Base-by-base conservation (phyloP, 1,140 invertebrate genomes). In the Lasaia peninsularis region DNA sequence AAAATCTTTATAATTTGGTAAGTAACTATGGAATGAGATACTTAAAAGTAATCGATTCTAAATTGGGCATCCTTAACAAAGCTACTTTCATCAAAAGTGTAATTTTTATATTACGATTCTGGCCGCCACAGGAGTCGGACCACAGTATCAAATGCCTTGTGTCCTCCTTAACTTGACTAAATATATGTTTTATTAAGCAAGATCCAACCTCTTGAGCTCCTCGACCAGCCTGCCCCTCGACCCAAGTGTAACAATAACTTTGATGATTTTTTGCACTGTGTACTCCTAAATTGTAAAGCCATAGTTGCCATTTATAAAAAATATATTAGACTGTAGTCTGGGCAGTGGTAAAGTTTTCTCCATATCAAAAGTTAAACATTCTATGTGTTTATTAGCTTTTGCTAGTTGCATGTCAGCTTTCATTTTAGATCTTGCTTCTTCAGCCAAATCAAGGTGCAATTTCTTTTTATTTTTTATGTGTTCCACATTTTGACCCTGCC, bases 31-130 rank as follows among this genome's bases (percentile, higher is more conserved):
- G 14, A 8, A 8, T 20, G 40, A 44, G 40, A 44, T 44, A 44
- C 40, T 18, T 16, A 44, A 20, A 44, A 20, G 40, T 44, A 10
- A 44, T 44, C 40, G 40, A 18, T 44, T 44, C 16, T 4, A 44
- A 44, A 44, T 18, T 44, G 40, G 40, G 18, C 14, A 18, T 44
- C 7, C 14, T 44, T 20, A 44, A 44, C 3, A 24, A 5, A 24
- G n/a, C 12, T 37, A 44, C 40, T 11, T 44, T 44, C 40, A 44
- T 18, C 40, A 44, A 18, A 18, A 44, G 9, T 10, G 16, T 18
- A 44, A 44, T 44, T 44, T 44, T 44, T 44, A 40, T 44, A 18
- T 18, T 44, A 18, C 40, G 40, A 18, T 44, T 44, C 40, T 44
- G 40, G 14, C 40, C 18, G 11, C 40, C 16, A 9, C 40, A 44